phyloP scores from a whole-genome alignment of 2,888 invertebrate genomes.

The Chalcis sispes region DNA sequence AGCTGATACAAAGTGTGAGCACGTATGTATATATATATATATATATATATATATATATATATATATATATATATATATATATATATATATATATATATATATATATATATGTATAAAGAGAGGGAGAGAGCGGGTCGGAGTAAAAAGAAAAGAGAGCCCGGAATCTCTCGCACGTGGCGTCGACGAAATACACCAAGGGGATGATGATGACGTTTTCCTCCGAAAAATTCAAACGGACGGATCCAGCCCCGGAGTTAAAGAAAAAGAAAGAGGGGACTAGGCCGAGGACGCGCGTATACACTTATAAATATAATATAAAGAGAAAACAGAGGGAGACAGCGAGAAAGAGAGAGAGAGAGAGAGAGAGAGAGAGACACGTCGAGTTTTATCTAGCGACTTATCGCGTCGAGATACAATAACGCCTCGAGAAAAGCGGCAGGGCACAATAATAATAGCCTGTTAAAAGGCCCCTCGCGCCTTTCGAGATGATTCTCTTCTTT shows the following conservation, averaged over 20 bases:
- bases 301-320: neutral
- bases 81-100: too few relatives aligned
- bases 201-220: too few relatives aligned
- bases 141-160: too few relatives aligned
- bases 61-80: neutral
- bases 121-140: neutral
- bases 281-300: too few relatives aligned
- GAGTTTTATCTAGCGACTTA: constrained; percentile 66
- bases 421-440: constrained; percentile 66
- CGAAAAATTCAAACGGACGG: too few relatives aligned
- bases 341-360: constrained; percentile 55
- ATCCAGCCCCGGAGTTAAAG: too few relatives aligned
- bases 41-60: neutral
- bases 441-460: constrained; percentile 69
- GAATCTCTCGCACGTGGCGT: too few relatives aligned
- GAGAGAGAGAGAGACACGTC: constrained; percentile 59
- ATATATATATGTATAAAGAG: neutral
- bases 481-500: constrained; percentile 3
- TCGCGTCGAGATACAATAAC: constrained; percentile 70
- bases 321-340: neutral
- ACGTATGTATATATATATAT: neutral
- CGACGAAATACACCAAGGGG: too few relatives aligned
- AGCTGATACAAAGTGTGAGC: neutral
- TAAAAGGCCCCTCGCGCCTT: constrained; percentile 65
- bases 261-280: too few relatives aligned